Percentiles rank a stretch among this genome's conserved stretches.
Evolutionary conservation across 1,140 invertebrate genomes (phyloP).

Genomic region (Euschistus heros): DNA sequence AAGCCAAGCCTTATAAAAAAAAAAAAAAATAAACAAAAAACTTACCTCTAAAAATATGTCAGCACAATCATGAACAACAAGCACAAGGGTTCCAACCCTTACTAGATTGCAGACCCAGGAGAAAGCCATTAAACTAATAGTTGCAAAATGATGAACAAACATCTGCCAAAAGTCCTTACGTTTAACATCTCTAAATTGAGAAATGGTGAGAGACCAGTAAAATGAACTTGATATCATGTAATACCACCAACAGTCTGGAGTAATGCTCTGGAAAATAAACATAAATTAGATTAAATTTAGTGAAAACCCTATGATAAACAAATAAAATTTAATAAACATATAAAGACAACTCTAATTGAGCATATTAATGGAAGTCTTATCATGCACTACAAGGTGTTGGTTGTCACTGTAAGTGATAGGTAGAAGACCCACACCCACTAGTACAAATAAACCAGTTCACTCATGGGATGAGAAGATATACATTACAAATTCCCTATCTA

Average conservation of each 20-base stretch:
- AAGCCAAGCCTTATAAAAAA: too few species aligned
- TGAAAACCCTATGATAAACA: not conserved
- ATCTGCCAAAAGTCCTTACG: conserved; percentile 97
- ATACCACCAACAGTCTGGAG: conserved; percentile 80
- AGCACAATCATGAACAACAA: conserved; percentile 86
- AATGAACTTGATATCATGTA: conserved; percentile 92
- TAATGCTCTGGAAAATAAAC: conserved; percentile 45
- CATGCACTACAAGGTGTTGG: too few species aligned
- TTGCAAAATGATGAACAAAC: conserved; percentile 93
- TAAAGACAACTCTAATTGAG: too few species aligned
- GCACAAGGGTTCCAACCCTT: conserved; percentile 80
- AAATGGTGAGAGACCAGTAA: conserved; percentile 88
- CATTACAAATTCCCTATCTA: too few species aligned
- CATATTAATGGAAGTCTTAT: too few species aligned
- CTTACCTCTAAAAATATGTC: conserved; percentile 88
- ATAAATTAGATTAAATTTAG: not conserved
- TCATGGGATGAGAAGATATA: too few species aligned
- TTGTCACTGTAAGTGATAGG: too few species aligned
- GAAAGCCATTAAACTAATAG: conserved; percentile 76
- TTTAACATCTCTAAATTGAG: conserved; percentile 87
- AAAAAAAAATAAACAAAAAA: not conserved
- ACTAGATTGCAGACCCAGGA: conserved; percentile 92
- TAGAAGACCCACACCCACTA: too few species aligned
- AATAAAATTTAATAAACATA: too few species aligned
- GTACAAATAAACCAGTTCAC: too few species aligned